phyloP scores from a whole-genome alignment of 2,888 invertebrate genomes.

The Epistrophe eligans region DNA sequence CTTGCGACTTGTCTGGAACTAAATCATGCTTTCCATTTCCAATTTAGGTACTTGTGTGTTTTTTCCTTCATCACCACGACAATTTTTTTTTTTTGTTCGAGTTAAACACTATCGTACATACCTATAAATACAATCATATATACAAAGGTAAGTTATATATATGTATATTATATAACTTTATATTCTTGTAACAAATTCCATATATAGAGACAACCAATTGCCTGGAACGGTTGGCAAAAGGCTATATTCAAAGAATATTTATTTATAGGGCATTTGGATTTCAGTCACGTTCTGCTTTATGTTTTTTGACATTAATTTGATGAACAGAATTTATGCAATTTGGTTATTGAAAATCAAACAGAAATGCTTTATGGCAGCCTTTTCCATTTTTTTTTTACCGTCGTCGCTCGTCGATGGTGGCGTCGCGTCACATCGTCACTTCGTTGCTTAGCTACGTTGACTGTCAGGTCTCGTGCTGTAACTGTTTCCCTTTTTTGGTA shows the following conservation, averaged over 20 bases:
- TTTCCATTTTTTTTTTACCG: conserved; percentile 52
- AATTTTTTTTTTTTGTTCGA: conserved; percentile 6
- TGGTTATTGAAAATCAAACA: conserved; percentile 78
- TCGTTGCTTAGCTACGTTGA: too few species aligned
- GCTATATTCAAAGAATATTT: conserved; percentile 73
- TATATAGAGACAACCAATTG: conserved; percentile 57
- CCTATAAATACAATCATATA: too few species aligned
- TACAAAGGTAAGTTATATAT: not conserved
- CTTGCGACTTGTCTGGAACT: too few species aligned
- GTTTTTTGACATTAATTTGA: conserved; percentile 79
- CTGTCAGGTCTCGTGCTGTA: conserved; percentile 20
- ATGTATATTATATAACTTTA: conserved; percentile 4
- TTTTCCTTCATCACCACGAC: not conserved
- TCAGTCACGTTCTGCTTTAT: conserved; percentile 78
- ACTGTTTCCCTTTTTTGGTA: conserved; percentile 2
- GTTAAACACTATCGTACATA: conserved; percentile 32
- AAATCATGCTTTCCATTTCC: too few species aligned
- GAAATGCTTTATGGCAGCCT: conserved; percentile 69
- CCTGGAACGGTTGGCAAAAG: conserved; percentile 67
- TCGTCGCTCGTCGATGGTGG: not conserved
- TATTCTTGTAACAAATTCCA: conserved; percentile 47
- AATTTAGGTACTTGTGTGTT: too few species aligned
- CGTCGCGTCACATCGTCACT: too few species aligned
- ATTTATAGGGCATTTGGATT: conserved; percentile 78
- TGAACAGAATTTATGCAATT: conserved; percentile 79